Conservation (phyloP, 2,797 vertebrate genomes). For the Odontamblyopus rebecca region DNA sequence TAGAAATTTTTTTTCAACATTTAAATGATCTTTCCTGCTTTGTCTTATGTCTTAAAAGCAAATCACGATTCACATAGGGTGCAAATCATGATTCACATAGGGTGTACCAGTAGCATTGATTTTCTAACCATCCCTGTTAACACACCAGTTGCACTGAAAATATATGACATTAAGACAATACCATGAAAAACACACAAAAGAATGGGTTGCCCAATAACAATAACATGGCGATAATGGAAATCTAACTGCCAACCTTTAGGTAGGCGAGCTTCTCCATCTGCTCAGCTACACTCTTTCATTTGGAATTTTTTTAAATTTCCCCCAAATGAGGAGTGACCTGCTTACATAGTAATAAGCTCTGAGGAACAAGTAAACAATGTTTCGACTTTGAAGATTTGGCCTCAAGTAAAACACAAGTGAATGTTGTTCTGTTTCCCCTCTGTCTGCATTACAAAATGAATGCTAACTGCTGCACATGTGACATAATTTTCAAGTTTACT, state of each 20-base stretch:
- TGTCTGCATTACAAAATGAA: slow-evolving; percentile 34
- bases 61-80: too few species aligned
- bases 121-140: slow-evolving; percentile 34
- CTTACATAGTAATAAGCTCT: slow-evolving; percentile 48
- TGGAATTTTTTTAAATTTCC: slow-evolving; percentile 18
- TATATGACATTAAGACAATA: neutral
- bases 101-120: slow-evolving; percentile 5
- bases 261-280: neutral
- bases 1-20: too few species aligned
- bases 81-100: too few species aligned
- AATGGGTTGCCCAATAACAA: neutral
- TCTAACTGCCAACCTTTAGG: neutral
- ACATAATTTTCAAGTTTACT: slow-evolving; percentile 27
- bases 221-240: neutral
- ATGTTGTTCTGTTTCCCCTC: slow-evolving; percentile 37
- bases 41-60: too few species aligned
- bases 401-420: slow-evolving; percentile 27
- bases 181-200: neutral
- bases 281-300: slow-evolving; percentile 3
- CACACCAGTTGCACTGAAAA: slow-evolving; percentile 14
- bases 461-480: slow-evolving; percentile 21
- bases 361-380: slow-evolving; percentile 48
- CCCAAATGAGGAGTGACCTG: slow-evolving; percentile 53
- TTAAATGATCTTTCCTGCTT: too few species aligned
- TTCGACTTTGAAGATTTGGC: slow-evolving; percentile 44